A percentile compares a stretch with the other conserved stretches of the same genome.
phyloP scores from a whole-genome alignment of 2,888 invertebrate species.

The Synergus gifuensis region DNA sequence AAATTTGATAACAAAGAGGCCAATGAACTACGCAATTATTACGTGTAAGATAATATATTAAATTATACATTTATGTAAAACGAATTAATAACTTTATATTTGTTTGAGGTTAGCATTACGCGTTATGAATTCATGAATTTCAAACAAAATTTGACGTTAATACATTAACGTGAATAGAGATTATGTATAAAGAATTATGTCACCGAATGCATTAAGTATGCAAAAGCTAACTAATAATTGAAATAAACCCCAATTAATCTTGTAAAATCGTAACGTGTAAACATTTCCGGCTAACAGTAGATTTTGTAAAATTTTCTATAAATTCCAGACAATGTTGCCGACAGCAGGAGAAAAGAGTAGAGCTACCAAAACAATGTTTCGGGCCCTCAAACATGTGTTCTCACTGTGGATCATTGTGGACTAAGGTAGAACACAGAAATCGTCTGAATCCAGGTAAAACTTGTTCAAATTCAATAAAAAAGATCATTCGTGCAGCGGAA shows the following conservation, averaged over 20 bases:
- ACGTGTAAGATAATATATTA: neutral
- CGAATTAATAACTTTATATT: neutral
- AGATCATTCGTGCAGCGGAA: slow-evolving; percentile 53
- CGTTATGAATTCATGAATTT: too few relatives aligned
- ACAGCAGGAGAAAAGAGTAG: slow-evolving; percentile 47
- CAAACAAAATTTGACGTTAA: too few relatives aligned
- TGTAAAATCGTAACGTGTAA: neutral
- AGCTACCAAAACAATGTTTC: slow-evolving; percentile 65
- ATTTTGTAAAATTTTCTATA: neutral
- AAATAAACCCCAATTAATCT: too few relatives aligned
- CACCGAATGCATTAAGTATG: too few relatives aligned
- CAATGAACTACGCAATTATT: neutral
- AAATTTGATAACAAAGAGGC: neutral
- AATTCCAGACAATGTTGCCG: slow-evolving; percentile 45
- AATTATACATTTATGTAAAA: neutral
- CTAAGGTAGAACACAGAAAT: slow-evolving; percentile 57
- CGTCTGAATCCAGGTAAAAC: slow-evolving; percentile 60
- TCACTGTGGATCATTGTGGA: slow-evolving; percentile 69
- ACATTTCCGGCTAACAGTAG: neutral
- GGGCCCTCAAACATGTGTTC: slow-evolving; percentile 65
- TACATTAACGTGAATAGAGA: too few relatives aligned
- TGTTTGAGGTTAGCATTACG: neutral
- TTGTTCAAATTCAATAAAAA: slow-evolving; percentile 60
- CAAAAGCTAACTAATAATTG: too few relatives aligned
- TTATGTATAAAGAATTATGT: too few relatives aligned